Conservation (phyloP, 2,113 vertebrate species). For the Meriones unguiculatus region DNA sequence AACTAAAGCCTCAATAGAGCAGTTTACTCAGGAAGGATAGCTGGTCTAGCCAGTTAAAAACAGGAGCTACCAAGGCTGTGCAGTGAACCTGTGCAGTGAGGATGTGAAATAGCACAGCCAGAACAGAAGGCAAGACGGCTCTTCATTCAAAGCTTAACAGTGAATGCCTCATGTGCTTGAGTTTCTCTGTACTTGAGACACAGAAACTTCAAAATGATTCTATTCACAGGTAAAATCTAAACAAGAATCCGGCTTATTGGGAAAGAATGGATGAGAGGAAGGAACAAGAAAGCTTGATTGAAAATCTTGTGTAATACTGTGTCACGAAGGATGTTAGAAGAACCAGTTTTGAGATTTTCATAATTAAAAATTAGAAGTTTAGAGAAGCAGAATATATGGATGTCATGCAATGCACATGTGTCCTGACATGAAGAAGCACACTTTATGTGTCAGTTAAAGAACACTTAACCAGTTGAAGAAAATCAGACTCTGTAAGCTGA, state of each 20-base stretch:
- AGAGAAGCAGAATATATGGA: background rate
- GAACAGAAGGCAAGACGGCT: rapidly evolving
- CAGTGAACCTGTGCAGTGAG: background rate
- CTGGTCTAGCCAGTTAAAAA: background rate
- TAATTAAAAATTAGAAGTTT: too few species aligned
- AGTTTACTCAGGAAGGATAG: background rate
- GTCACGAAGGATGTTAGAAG: background rate
- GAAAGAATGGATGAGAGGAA: background rate
- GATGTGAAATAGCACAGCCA: background rate
- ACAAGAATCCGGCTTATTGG: too few species aligned
- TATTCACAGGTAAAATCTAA: background rate
- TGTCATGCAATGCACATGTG: background rate
- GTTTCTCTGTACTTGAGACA: background rate
- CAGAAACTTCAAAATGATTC: too few species aligned
- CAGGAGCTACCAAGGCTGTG: too few species aligned
- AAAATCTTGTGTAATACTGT: background rate
- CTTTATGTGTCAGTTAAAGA: background rate
- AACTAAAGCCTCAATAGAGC: background rate
- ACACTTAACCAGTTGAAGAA: background rate
- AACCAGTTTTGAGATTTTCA: background rate
- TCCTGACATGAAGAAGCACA: background rate
- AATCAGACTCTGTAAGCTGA: background rate
- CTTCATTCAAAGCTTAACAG: background rate
- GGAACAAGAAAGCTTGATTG: background rate
- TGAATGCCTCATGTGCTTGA: background rate